Evolutionary conservation across 92 coral and sea anemone species (phyloP).

Genomic region (Palythoa heliodiscus): DNA sequence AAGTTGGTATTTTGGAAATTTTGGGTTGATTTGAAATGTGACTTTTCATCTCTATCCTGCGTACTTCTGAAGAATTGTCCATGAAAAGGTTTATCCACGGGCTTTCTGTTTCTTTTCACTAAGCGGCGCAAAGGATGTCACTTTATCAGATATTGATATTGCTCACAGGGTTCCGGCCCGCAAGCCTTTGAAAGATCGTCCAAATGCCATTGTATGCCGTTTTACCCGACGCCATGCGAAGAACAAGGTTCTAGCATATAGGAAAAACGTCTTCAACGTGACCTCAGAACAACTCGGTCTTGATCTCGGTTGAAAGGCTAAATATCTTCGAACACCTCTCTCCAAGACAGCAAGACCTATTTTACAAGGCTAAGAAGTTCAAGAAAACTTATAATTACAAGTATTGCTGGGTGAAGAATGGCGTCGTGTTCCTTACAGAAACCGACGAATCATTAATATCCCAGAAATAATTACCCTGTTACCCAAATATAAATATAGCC

Average conservation of each 20-base stretch:
- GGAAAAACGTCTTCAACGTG: neutral
- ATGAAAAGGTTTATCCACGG: no score
- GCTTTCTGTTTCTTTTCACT: no score
- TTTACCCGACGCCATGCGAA: neutral
- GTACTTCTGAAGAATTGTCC: no score
- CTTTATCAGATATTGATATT: neutral
- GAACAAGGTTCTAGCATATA: neutral
- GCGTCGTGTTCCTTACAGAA: neutral
- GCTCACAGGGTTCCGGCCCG: neutral
- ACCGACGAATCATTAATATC: neutral
- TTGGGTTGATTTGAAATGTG: no score
- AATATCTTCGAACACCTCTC: slow-evolving; percentile 7
- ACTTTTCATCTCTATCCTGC: no score
- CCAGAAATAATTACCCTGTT: no score
- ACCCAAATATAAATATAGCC: no score
- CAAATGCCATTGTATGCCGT: neutral
- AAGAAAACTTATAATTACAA: neutral
- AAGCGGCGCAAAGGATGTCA: no score
- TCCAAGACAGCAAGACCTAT: neutral
- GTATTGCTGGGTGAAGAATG: neutral
- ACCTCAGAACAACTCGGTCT: neutral
- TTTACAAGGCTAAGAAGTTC: neutral
- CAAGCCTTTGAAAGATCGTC: neutral
- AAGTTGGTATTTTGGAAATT: no score
- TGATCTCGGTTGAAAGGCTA: neutral